Base-by-base conservation (phyloP, 1,140 invertebrate species). In the Drosophila ogumai region DNA sequence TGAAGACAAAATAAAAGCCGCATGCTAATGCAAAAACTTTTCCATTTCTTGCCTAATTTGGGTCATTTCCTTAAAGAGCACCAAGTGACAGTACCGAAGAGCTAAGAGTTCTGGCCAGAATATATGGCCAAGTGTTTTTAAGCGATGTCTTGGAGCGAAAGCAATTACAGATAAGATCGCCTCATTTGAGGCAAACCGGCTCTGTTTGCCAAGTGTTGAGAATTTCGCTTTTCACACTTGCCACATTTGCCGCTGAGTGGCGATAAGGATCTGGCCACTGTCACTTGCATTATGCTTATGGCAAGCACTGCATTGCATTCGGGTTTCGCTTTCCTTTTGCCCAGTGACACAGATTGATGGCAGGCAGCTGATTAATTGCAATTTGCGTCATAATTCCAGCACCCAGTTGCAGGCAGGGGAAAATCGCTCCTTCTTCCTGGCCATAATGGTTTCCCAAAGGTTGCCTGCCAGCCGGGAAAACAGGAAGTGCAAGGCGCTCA, bases 101-200 rank as follows among this genome's bases (percentile, higher is more conserved):
- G 10, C 32, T 3, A 38, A 22, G 34, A 54, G 19, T 22, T 55
- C 52, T 55, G 52, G 52, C 19, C 19, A 25, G 34, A 55, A 55
- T 38, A 25, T 55, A 55, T 55, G 19, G 19, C 34, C 19, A 55
- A 55, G 34, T 25, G 52, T 55, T 55, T 38, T 55, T 55, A 56
- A 64, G 49, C 61, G 46, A 50, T 71, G 61, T 82, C 80, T 71
- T 58, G 60, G 66, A 68, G 56, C 81, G 81, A 87, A 87, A 87
- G 84, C 85, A 87, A 87, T 87, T 87, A 87, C 84, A 88, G 84
- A 87, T 87, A 87, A 90, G 85, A 87, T 87, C 84, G 67, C 36
- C 82, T 87, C 82, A 86, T 86, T 81, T 86, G 61, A 52, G 19
- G 13, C 44, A 47, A 57, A 32, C 40, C 36, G 40, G 44, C 59